Conservation (phyloP, 1,140 invertebrate genomes). For the Calliphora vicina region DNA sequence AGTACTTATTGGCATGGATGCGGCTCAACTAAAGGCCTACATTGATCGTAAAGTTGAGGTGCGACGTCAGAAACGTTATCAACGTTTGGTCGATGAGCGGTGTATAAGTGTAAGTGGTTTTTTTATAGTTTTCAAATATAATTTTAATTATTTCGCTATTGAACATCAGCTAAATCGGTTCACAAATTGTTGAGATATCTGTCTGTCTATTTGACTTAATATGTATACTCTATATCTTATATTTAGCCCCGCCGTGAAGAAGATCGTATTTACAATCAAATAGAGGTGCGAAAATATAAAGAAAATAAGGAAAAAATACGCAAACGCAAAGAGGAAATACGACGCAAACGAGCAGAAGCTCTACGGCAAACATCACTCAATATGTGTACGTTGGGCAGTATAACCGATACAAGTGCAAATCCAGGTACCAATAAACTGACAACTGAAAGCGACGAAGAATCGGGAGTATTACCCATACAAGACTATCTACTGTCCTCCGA, state of each 20-base stretch:
- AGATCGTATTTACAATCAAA: slow-evolving; percentile 74
- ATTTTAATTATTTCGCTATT: too few species aligned
- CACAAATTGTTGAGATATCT: too few species aligned
- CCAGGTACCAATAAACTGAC: not conserved
- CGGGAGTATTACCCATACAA: slow-evolving; percentile 47
- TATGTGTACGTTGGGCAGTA: slow-evolving; percentile 7
- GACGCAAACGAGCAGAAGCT: slow-evolving; percentile 49
- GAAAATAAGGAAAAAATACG: slow-evolving; percentile 82
- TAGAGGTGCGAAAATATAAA: slow-evolving; percentile 73
- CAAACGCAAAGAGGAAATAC: slow-evolving; percentile 71
- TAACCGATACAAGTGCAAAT: not conserved
- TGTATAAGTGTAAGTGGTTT: slow-evolving; percentile 73
- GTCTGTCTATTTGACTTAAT: too few species aligned
- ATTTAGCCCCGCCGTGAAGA: slow-evolving; percentile 74
- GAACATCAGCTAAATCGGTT: too few species aligned
- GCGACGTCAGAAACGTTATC: slow-evolving; percentile 49
- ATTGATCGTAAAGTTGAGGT: slow-evolving; percentile 46
- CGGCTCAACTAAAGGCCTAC: slow-evolving; percentile 42
- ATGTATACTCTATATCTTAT: not conserved
- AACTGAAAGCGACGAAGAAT: slow-evolving; percentile 47
- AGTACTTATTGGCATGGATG: slow-evolving; percentile 37
- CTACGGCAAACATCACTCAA: not conserved
- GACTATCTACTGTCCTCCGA: slow-evolving; percentile 57
- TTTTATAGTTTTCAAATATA: not conserved
- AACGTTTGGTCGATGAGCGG: slow-evolving; percentile 70